Conservation (phyloP, 1,140 invertebrate species). For the Meloidogyne exigua region DNA sequence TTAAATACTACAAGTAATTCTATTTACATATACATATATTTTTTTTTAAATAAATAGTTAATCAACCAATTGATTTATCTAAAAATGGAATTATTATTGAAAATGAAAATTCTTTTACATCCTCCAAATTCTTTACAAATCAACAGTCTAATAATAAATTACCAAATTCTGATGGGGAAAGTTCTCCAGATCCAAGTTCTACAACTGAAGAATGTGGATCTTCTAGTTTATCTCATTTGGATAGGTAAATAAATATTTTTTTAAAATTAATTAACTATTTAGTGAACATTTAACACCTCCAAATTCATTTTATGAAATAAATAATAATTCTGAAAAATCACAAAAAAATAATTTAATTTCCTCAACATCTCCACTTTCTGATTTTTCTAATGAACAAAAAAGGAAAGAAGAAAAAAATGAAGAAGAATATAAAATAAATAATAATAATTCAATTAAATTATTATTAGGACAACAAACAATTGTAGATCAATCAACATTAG, state of each 20-base stretch:
- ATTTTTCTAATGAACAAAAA: background rate
- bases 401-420: background rate
- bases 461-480: background rate
- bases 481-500: background rate
- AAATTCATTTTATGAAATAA: background rate
- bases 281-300: background rate
- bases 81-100: background rate
- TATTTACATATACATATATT: background rate
- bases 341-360: background rate
- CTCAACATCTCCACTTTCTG: background rate
- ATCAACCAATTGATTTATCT: background rate
- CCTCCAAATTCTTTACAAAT: background rate
- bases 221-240: constrained; percentile 20
- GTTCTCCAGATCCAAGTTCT: constrained; percentile 64
- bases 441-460: no score
- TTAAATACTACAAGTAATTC: background rate
- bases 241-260: background rate
- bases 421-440: no score
- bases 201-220: constrained; percentile 8
- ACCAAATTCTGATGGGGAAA: constrained; percentile 49
- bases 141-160: background rate
- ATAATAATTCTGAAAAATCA: background rate
- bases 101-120: background rate
- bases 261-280: no score
- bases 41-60: background rate